Evolutionary conservation across 2,113 vertebrate genomes (phyloP), one percentile per base, ranked within the genome.

Genomic region (Forbesichthys agassizii): DNA sequence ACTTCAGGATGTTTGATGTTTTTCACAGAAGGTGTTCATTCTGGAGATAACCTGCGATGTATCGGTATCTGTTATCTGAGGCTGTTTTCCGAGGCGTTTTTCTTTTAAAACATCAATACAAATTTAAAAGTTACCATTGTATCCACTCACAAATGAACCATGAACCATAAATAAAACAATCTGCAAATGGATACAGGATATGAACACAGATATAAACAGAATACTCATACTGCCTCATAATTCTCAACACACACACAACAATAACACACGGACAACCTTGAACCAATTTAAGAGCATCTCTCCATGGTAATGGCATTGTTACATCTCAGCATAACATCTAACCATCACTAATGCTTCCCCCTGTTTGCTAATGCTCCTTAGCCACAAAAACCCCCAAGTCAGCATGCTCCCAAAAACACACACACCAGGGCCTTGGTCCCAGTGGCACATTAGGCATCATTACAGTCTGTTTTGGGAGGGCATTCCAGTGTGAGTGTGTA

Each of bases 361-460:
- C 79, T 85, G 85, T 86, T 85, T 83, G 84, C 87, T 90, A 88
- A 90, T 88, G 87, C 76, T 78, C 68, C 70, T 69, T 73, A 4
- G 48, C 86, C 84, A 76, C 85, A 84, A 86, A 78, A 75, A 71
- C 77, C 70, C 79, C 77, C 8, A 68, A 78, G 85, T 88, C 82
- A 90, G 87, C 86, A 86, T 63, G 78, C 65, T 66, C 42, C 63
- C 60, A 42, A 33, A 61, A 33, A 47, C 59, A 61, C 16, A 69
- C 64, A 46, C 47, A 53, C 59, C 69, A 62, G n/a, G 11, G 5
- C 47, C 6, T 48, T 16, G 11, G 48, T 56, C 36, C 14, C 47
- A 42, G 20, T 62, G 51, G 73, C 66, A 79, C 81, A 84, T 84
- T 84, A 84, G 75, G 61, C 72, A 73, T 84, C 86, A 87, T 86